These are phyloP conservation scores for Psophia crepitans DNA, from an alignment of 2,113 vertebrate genomes.

Conservation along the genomic window DNA sequence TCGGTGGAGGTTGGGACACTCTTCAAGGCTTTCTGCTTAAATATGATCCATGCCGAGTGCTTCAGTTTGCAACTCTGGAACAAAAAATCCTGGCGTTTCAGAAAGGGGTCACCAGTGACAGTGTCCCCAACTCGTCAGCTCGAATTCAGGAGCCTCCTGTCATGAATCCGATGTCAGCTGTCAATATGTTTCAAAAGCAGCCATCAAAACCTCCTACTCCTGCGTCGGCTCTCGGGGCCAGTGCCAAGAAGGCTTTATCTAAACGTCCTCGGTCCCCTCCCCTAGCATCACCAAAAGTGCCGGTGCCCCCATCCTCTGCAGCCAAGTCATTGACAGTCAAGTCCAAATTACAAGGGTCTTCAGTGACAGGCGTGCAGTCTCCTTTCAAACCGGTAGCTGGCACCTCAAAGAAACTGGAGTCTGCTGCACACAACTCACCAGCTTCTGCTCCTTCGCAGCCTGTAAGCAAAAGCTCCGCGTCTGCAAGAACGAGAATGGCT, in stretches of 20 bases:
- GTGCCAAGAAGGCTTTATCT: constrained; percentile 54
- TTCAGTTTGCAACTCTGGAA: constrained; percentile 95
- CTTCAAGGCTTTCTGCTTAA: constrained; percentile 94
- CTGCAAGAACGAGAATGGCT: constrained; percentile 32
- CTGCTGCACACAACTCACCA: neutral
- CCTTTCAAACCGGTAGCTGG: constrained; percentile 42
- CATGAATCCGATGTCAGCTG: constrained; percentile 90
- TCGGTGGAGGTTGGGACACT: constrained; percentile 98
- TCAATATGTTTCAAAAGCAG: constrained; percentile 75
- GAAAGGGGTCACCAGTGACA: constrained; percentile 80
- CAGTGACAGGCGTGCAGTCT: neutral
- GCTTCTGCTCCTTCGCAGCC: constrained; percentile 19
- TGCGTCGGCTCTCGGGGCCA: neutral
- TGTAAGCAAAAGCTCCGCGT: constrained; percentile 33
- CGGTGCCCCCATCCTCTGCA: neutral
- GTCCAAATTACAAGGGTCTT: constrained; percentile 57
- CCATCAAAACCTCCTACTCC: constrained; percentile 58
- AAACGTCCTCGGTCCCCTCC: constrained; percentile 64
- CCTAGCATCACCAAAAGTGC: constrained; percentile 63
- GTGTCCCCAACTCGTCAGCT: neutral
- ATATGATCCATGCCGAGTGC: constrained; percentile 89
- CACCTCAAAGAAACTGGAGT: constrained; percentile 37
- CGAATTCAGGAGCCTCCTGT: constrained; percentile 74
- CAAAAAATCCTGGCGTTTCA: constrained; percentile 96
- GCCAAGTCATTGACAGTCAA: neutral